Percentiles rank a stretch among this genome's conserved stretches.
phyloP scores from a whole-genome alignment of 92 coral and sea anemone genomes.

The Palythoa caribaeorum region DNA sequence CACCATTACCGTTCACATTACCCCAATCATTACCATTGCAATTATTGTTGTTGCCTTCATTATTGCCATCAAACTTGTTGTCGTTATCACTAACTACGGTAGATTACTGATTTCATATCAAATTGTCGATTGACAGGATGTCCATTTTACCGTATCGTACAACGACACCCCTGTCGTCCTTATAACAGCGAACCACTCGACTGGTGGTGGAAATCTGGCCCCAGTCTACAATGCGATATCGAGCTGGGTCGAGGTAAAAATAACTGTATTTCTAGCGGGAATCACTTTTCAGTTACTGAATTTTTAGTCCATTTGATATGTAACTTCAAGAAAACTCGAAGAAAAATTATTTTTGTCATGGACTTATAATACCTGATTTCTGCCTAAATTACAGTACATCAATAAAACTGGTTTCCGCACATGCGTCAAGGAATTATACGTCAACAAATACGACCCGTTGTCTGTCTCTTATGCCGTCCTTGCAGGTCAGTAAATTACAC shows the following conservation, averaged over 20 bases:
- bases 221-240: constrained; percentile 77
- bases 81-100: neutral
- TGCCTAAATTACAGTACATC: constrained; percentile 55
- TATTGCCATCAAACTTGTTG: neutral
- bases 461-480: constrained; percentile 72
- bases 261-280: neutral
- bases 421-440: constrained; percentile 77
- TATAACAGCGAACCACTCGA: constrained; percentile 72
- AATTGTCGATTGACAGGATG: constrained; percentile 43
- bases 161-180: constrained; percentile 66
- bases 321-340: no score
- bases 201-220: constrained; percentile 60
- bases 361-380: neutral
- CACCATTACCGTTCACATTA: no score
- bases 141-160: constrained; percentile 51
- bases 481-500: constrained; percentile 47
- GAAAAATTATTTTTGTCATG: no score
- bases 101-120: neutral
- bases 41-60: neutral
- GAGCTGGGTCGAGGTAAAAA: constrained; percentile 80
- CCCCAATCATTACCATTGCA: neutral
- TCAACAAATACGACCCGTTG: constrained; percentile 74
- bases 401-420: constrained; percentile 73
- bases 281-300: neutral
- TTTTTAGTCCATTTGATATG: no score